A percentile compares a stretch with the other conserved stretches of the same genome.
Conservation (phyloP, 23 tunicate genomes). For the Styela clava region DNA sequence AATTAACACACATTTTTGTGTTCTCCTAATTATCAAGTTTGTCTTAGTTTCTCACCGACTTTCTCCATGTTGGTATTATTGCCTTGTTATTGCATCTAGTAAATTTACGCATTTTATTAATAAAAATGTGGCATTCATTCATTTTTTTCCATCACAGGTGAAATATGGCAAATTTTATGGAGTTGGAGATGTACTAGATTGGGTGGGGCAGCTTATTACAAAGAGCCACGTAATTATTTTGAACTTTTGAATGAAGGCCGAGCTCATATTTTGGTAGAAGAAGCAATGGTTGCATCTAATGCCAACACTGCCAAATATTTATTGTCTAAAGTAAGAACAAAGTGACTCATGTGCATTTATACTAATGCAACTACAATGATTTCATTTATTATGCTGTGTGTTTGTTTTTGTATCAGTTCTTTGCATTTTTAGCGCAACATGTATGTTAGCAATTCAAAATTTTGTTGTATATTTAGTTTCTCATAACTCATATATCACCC, state of each 20-base stretch:
- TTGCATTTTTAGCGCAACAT: background rate
- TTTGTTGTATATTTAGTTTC: too few relatives aligned
- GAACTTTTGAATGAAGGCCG: constrained; percentile 44
- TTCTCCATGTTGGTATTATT: too few relatives aligned
- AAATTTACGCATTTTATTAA: too few relatives aligned
- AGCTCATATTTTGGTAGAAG: constrained; percentile 80
- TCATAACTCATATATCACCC: too few relatives aligned
- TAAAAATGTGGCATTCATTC: too few relatives aligned
- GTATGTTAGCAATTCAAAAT: too few relatives aligned
- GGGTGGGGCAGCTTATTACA: constrained; percentile 21
- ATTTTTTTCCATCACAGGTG: constrained; percentile 18
- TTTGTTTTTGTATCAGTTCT: background rate
- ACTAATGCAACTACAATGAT: too few relatives aligned
- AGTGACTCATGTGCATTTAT: too few relatives aligned
- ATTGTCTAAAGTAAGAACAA: background rate
- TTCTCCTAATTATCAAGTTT: too few relatives aligned
- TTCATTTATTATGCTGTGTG: background rate
- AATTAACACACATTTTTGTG: too few relatives aligned
- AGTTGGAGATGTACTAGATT: constrained; percentile 33
- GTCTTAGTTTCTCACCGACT: too few relatives aligned
- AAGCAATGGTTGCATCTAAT: constrained; percentile 77
- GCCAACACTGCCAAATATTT: constrained; percentile 47
- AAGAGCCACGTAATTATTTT: constrained; percentile 11
- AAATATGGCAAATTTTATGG: constrained; percentile 49
- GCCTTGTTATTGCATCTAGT: too few relatives aligned